phyloP scores from a whole-genome alignment of 2,888 invertebrate species.

The Drosophila bunnanda region DNA sequence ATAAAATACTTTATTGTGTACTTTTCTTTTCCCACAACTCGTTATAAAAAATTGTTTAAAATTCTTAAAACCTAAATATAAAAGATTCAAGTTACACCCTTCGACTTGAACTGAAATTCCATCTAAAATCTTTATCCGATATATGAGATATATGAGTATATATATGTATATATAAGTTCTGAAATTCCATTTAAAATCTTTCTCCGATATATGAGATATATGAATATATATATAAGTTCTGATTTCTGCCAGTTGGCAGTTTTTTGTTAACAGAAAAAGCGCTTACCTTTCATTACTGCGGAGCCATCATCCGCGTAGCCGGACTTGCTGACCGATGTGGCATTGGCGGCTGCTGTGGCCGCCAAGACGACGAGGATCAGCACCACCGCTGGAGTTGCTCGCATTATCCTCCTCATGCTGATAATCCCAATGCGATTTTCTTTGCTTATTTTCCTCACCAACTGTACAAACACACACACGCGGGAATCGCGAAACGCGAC shows the following conservation, averaged over 20 bases:
- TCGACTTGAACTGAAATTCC: conserved; percentile 9
- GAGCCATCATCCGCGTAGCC: conserved; percentile 83
- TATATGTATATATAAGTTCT: background rate
- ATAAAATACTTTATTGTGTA: background rate
- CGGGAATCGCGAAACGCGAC: conserved; percentile 14
- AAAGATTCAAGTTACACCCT: background rate
- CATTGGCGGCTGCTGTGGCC: conserved; percentile 29
- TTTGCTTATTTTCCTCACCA: conserved; percentile 61
- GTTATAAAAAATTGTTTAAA: background rate
- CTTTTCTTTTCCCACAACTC: background rate
- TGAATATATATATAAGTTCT: background rate
- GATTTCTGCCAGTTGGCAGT: conserved; percentile 18
- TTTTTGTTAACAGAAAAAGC: conserved; percentile 42
- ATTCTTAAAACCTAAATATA: background rate
- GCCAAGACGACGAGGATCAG: conserved; percentile 61
- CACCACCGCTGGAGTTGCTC: conserved; percentile 24
- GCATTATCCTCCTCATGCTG: conserved; percentile 20
- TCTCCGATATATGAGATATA: conserved; percentile 3
- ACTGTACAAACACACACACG: conserved; percentile 55
- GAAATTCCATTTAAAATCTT: conserved; percentile 26
- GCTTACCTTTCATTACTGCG: conserved; percentile 84
- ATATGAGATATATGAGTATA: background rate
- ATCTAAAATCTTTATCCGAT: conserved; percentile 14
- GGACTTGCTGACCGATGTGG: conserved; percentile 73
- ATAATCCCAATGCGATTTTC: conserved; percentile 42